Percentiles rank a stretch among this genome's conserved stretches.
phyloP scores from a whole-genome alignment of 2,888 invertebrate genomes.

The Noctua pronuba region DNA sequence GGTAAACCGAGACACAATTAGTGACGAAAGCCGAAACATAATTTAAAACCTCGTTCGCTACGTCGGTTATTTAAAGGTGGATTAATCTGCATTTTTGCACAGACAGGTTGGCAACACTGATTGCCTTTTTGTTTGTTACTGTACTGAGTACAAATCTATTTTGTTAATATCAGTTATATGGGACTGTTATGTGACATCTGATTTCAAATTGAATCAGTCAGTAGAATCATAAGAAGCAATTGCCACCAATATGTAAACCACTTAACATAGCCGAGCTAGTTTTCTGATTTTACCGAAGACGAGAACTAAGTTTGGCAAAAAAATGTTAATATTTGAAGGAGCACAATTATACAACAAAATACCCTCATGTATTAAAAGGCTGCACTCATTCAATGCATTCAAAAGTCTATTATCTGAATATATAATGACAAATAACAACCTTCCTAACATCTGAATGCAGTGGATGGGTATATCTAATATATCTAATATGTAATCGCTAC shows the following conservation, averaged over 20 bases:
- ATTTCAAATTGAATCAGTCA: background rate
- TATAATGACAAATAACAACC: no score
- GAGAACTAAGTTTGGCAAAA: no score
- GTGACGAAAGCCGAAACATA: conserved; percentile 56
- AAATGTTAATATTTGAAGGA: no score
- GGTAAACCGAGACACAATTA: conserved; percentile 54
- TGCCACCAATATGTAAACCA: background rate
- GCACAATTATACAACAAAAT: no score
- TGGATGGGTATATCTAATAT: no score
- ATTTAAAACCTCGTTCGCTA: conserved; percentile 53
- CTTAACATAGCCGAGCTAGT: no score
- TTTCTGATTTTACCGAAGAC: no score
- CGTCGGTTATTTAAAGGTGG: conserved; percentile 42
- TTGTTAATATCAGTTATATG: background rate
- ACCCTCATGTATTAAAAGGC: no score
- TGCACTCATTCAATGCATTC: no score
- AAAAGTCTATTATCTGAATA: no score
- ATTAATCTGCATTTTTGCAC: conserved; percentile 46
- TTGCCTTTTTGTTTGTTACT: conserved; percentile 34
- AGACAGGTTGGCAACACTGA: conserved; percentile 30
- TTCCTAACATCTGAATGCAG: no score
- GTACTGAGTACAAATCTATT: background rate
- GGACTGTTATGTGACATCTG: background rate
- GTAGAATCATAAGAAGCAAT: background rate
- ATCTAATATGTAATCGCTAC: no score